Conservation (phyloP, 2,888 invertebrate species). For the Pinctada fucata region DNA sequence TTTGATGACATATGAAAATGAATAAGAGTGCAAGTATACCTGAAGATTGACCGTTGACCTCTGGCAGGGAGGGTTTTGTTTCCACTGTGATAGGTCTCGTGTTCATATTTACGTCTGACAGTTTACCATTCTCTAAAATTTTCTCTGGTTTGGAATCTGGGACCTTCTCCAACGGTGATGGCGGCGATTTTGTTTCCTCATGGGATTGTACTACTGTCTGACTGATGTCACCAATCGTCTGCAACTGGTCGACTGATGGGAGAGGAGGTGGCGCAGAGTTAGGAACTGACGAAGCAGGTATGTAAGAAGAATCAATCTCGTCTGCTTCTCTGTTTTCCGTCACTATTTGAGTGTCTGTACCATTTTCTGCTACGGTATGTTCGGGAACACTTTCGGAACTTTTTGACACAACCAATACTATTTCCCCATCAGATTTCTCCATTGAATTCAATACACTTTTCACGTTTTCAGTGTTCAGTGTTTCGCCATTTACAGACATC, state of each 20-base stretch:
- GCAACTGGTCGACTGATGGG: not conserved
- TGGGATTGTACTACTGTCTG: not conserved
- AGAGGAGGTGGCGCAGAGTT: slow-evolving; percentile 12
- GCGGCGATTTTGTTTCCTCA: not conserved
- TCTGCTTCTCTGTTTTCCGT: not conserved
- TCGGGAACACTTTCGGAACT: not conserved
- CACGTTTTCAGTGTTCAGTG: slow-evolving; percentile 79
- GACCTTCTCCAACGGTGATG: not conserved
- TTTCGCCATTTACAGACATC: slow-evolving; percentile 89
- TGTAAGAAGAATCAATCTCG: not conserved
- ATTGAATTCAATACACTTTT: slow-evolving; percentile 33
- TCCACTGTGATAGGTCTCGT: not conserved
- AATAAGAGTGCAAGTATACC: not conserved
- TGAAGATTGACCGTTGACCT: not conserved
- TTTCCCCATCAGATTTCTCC: slow-evolving; percentile 23
- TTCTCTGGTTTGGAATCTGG: not conserved
- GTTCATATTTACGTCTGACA: not conserved
- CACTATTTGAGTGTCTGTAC: not conserved
- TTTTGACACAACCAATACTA: slow-evolving; percentile 34
- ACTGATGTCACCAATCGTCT: not conserved
- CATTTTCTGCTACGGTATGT: not conserved
- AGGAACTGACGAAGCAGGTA: slow-evolving; percentile 7
- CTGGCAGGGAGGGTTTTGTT: not conserved
- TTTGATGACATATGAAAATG: too few relatives aligned
- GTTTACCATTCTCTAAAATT: not conserved